phyloP scores from a whole-genome alignment of 2,888 invertebrate species.

The Drosophila pegasa region DNA sequence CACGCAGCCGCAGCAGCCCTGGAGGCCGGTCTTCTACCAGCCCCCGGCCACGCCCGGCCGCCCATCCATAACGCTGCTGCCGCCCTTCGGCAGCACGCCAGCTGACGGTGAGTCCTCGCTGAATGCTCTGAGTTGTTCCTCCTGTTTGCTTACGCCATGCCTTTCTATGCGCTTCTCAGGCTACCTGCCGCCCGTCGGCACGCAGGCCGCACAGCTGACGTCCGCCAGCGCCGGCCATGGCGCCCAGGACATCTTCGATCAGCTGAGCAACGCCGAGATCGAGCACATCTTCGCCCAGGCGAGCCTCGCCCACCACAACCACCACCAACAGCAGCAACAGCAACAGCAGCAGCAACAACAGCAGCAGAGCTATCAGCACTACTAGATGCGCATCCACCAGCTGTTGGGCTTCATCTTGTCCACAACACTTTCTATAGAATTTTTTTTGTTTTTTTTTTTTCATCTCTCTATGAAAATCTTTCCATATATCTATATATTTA shows the following conservation, averaged over 20 bases:
- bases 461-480: slow-evolving; percentile 23
- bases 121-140: neutral
- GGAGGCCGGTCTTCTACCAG: slow-evolving; percentile 76
- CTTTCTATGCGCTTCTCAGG: slow-evolving; percentile 50
- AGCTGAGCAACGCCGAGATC: slow-evolving; percentile 78
- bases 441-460: slow-evolving; percentile 38
- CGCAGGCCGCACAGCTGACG: slow-evolving; percentile 48
- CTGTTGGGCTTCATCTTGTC: slow-evolving; percentile 28
- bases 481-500: slow-evolving; percentile 43
- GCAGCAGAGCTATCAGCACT: slow-evolving; percentile 59
- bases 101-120: slow-evolving; percentile 66
- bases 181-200: slow-evolving; percentile 73
- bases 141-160: neutral
- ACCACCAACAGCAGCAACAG: slow-evolving; percentile 66
- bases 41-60: slow-evolving; percentile 66
- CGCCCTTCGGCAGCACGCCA: slow-evolving; percentile 77
- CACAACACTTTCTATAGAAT: slow-evolving; percentile 12
- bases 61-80: slow-evolving; percentile 80
- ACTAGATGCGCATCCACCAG: slow-evolving; percentile 26
- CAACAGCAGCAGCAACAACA: slow-evolving; percentile 68
- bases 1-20: slow-evolving; percentile 68
- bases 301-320: slow-evolving; percentile 71
- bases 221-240: slow-evolving; percentile 38
- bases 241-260: slow-evolving; percentile 72
- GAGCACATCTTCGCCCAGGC: slow-evolving; percentile 82